A percentile compares a stretch with the other conserved stretches of the same genome.
These are phyloP conservation scores for Lophius americanus DNA, from an alignment of 2,797 vertebrate genomes.

Conservation along the genomic window DNA sequence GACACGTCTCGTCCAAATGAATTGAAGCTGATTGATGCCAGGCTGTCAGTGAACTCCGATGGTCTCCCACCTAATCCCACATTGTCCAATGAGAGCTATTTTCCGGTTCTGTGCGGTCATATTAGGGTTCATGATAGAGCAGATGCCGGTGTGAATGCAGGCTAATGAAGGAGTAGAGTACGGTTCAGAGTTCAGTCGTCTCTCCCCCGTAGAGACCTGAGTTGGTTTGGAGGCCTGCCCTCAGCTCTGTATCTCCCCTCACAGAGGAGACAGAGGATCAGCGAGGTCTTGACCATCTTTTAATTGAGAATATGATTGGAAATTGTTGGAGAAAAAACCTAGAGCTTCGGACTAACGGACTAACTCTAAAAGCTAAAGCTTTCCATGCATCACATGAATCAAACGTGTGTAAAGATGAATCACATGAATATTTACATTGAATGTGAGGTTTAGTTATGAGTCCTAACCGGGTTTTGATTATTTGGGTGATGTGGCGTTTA, in stretches of 20 bases:
- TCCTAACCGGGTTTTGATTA: too few species aligned
- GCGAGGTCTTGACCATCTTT: constrained; percentile 51
- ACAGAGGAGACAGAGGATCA: constrained; percentile 66
- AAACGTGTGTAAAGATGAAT: neutral
- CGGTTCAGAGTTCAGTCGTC: constrained; percentile 59
- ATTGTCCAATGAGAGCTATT: constrained; percentile 49
- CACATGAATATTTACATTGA: neutral
- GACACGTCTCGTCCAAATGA: constrained; percentile 29
- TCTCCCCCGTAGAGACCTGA: constrained; percentile 61
- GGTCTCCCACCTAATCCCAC: constrained; percentile 45
- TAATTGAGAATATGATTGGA: constrained; percentile 71
- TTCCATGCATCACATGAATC: neutral
- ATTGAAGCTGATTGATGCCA: constrained; percentile 27
- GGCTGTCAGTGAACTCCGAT: constrained; percentile 37
- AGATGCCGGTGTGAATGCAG: constrained; percentile 66
- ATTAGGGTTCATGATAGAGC: constrained; percentile 68
- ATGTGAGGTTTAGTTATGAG: too few species aligned
- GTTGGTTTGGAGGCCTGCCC: constrained; percentile 70
- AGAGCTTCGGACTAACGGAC: neutral
- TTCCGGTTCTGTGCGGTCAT: constrained; percentile 43
- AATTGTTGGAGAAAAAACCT: constrained; percentile 32
- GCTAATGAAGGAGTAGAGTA: constrained; percentile 76
- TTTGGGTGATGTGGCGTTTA: too few species aligned
- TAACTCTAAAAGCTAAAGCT: neutral
- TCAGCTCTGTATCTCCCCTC: constrained; percentile 49